A percentile compares a stretch with the other conserved stretches of the same genome.
phyloP scores from a whole-genome alignment of 2,113 vertebrate genomes.

The Xenopus laevis region DNA sequence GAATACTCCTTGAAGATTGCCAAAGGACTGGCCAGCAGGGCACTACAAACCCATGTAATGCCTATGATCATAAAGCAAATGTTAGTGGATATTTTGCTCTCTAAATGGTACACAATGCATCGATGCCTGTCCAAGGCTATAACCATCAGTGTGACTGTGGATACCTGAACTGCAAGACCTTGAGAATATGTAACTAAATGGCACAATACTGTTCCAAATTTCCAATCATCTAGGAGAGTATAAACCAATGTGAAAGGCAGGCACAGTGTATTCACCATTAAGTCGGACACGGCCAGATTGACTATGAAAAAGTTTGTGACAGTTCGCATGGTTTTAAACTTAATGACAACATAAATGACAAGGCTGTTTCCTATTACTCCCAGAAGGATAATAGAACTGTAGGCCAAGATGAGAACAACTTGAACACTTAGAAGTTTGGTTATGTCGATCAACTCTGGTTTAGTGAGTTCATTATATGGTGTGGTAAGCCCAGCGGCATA shows the following conservation, averaged over 20 bases:
- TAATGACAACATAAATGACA: conserved; percentile 87
- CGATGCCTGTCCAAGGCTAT: conserved; percentile 89
- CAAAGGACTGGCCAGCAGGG: conserved; percentile 84
- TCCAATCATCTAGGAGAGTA: conserved; percentile 86
- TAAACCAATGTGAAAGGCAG: conserved; percentile 88
- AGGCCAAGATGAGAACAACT: conserved; percentile 83
- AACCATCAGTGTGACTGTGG: conserved; percentile 87
- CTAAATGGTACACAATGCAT: conserved; percentile 84
- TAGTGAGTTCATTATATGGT: conserved; percentile 53
- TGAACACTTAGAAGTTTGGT: conserved; percentile 82
- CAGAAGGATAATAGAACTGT: conserved; percentile 86
- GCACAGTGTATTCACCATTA: conserved; percentile 86
- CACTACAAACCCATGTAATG: conserved; percentile 81
- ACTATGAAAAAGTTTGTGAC: conserved; percentile 94
- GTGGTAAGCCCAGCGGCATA: conserved; percentile 53
- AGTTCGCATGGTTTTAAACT: conserved; percentile 84
- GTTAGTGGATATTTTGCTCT: conserved; percentile 85
- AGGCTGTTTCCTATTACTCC: conserved; percentile 86
- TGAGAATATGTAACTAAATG: conserved; percentile 88
- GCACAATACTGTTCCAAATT: conserved; percentile 81
- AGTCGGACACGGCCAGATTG: conserved; percentile 85
- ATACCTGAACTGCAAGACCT: conserved; percentile 86
- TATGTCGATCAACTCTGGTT: conserved; percentile 77
- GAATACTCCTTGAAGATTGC: conserved; percentile 91
- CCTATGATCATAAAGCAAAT: conserved; percentile 82